A percentile compares a stretch with the other conserved stretches of the same genome.
Evolutionary conservation across 2,113 vertebrate genomes (phyloP).

Genomic region (Vulpes vulpes): DNA sequence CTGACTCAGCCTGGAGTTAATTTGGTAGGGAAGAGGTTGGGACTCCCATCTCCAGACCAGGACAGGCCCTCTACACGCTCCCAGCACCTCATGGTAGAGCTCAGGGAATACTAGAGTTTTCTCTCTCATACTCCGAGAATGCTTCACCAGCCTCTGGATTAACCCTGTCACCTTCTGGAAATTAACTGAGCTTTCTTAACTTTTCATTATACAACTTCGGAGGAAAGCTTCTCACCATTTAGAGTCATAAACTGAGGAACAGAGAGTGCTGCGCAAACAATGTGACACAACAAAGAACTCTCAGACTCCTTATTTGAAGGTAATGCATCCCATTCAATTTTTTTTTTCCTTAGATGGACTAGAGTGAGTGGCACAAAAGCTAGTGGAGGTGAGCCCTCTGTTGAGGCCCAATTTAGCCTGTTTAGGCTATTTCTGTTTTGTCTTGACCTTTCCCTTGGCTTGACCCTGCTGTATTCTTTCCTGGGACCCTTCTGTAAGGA

Average conservation of each 20-base stretch:
- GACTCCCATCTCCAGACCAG: neutral
- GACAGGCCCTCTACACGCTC: neutral
- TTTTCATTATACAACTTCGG: neutral
- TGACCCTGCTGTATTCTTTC: neutral
- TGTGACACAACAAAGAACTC: neutral
- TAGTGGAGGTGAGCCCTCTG: neutral
- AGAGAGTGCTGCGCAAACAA: neutral
- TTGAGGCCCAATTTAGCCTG: neutral
- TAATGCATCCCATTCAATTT: neutral
- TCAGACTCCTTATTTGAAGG: neutral
- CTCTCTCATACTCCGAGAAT: neutral
- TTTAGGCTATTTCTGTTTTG: neutral
- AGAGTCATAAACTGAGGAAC: neutral
- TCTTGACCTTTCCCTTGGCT: neutral
- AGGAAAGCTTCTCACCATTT: neutral
- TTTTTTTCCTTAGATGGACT: neutral
- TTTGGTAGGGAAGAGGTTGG: neutral
- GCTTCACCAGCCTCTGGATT: neutral
- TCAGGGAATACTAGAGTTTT: neutral
- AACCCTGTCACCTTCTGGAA: neutral
- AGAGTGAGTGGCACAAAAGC: neutral
- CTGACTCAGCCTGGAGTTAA: neutral
- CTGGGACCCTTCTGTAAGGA: slow-evolving; percentile 22
- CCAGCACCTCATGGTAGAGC: neutral
- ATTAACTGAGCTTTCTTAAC: neutral